Base-by-base conservation (phyloP, 2,888 invertebrate species). In the Euplagia quadripunctaria region DNA sequence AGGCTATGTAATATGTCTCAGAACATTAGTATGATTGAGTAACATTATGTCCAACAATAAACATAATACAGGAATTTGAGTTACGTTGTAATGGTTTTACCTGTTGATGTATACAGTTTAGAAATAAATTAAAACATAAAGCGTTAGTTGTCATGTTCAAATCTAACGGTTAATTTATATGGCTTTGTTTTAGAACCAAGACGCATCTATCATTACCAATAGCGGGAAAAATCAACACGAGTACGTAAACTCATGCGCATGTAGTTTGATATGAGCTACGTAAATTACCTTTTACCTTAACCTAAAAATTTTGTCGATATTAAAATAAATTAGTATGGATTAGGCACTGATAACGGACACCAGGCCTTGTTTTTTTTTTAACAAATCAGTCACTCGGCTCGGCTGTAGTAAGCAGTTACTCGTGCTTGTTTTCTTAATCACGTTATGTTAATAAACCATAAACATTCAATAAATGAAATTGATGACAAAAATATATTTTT, bases 31-130 rank as follows among this genome's bases (percentile, higher is more conserved):
- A 31, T 31, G 14, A 61, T 61, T 31, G 31, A 12, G 6, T 61
- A 31, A 31, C 2, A 61, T 31, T 61, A 61, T 5, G 31, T 51
- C 31, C 49, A 52, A 41, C 42, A n/a, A 55, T 42, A 52, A n/a
- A 17, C 17, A 42, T n/a, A 42, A n/a, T 9, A 68, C 31, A 71
- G 65, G 31, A 41, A 71, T n/a, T 55, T 58, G 46, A n/a, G n/a
- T 58, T 11, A 42, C 51, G 52, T 52, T 70, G 46, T 31, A 8
- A 46, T 17, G 43, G 31, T 66, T 71, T 71, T 58, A 49, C 71
- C 71, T 71, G 71, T 71, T 71, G 49, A 70, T 64, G 52, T n/a
- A 65, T 43, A 43, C 51, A 52, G 42, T 12, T 55, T 12, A 55
- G 16, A 16, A 65, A 65, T 46, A 31, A 71, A 66, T 65, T 55